Base-by-base conservation (phyloP, 1,140 invertebrate genomes). In the Idris sp. region DNA sequence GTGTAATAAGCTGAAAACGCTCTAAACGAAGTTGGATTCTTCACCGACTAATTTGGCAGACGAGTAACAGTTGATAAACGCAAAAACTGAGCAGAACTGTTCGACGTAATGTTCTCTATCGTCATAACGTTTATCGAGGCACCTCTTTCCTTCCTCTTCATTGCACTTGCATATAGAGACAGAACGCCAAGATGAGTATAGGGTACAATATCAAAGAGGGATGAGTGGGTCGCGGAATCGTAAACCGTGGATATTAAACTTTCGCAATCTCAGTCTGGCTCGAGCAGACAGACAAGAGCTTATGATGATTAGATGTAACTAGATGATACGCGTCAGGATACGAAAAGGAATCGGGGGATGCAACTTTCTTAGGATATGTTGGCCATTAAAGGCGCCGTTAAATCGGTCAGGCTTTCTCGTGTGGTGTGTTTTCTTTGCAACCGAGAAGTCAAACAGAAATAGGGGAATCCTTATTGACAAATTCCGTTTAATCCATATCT, bases 271-370 rank as follows among this genome's bases (percentile, higher is more conserved):
- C 49, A 61, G 78, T 76, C 77, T 71, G 73, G 76, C 65, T 73
- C 6, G 40, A 59, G 56, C 75, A 75, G 74, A 78, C 76, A 80
- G 77, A 82, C 80, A 83, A 80, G 80, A 84, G 81, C 82, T 86
- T 86, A 87, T 78, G 85, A 86, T 87, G 86, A 87, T 87, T 87
- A 87, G 85, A 86, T 86, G 84, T 86, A 86, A 86, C 84, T 83
- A 76, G 84, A 85, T 87, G 84, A 86, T 86, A 83, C 80, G 75
- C 72, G 56, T 51, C 53, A 71, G 73, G n/a, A 71, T 76, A 65
- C 65, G 41, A 43, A 43, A 56, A 53, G 69, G 72, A 38, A 74
- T 54, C 31, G 33, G 65, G 46, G 65, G 61, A 64, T 67, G 74
- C 73, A 53, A 67, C 61, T 67, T 71, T 54, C 73, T 62, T 41